Evolutionary conservation across 1,140 invertebrate species (phyloP), one percentile per base, ranked within the genome.

Genomic region (Saccostrea cuccullata): DNA sequence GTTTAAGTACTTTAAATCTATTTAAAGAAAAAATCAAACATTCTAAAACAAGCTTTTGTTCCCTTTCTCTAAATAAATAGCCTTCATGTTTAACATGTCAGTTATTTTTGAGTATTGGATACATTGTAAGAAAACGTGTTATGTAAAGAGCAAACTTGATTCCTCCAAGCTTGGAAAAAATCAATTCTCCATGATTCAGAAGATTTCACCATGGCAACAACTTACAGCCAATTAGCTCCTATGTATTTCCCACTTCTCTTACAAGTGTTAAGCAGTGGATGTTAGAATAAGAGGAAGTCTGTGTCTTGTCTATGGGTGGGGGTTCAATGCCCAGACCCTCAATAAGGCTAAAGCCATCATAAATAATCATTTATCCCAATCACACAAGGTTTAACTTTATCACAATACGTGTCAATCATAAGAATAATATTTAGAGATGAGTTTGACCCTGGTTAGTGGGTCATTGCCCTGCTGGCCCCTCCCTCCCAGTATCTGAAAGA

Each of bases 361-460:
- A 26, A 73, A 26, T 30, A 30, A 73, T 73, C 67, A 36, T 30
- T 73, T 23, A 73, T 73, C 67, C 12, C 3, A 60, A 60, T 20
- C 58, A 15, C 58, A 60, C 58, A 13, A 60, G 58, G 58, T 60
- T 17, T 20, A 20, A 17, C 17, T 4, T 20, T 20, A n/a, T 20
- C 58, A 64, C 17, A 20, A 36, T 36, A 36, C 15, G 2, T 17
- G 17, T 64, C n/a, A 20, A 6, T 64, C n/a, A 20, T 64, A 20
- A 64, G 6, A n/a, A 20, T 64, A 30, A 15, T 77, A 30, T 30
- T 13, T 15, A 36, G 26, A 30, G 70, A 77, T 77, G 70, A 12
- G 70, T 77, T 64, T 77, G 70, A 26, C 70, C 70, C 70, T 17
- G 70, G 70, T 77, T 77, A 30, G 70, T 77, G 30, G 70, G 70